Percentiles rank a stretch among this genome's conserved stretches.
phyloP scores from a whole-genome alignment of 2,797 vertebrate genomes.

The Spinus pinus region DNA sequence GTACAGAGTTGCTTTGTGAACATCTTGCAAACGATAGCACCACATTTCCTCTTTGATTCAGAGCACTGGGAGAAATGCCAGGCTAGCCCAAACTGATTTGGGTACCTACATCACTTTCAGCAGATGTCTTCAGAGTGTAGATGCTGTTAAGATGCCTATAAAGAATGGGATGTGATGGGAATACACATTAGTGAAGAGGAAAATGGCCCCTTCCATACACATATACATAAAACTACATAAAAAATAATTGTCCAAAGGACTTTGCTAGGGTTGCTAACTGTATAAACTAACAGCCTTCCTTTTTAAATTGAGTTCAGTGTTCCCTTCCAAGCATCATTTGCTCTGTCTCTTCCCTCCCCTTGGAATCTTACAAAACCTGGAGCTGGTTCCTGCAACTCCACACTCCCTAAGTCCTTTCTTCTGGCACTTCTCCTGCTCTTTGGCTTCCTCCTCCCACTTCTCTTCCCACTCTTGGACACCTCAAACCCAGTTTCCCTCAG shows the following conservation, averaged over 20 bases:
- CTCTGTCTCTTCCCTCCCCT: background rate
- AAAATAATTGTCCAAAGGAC: background rate
- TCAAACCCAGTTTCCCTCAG: background rate
- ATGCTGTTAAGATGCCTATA: background rate
- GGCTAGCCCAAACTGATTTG: background rate
- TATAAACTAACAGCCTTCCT: background rate
- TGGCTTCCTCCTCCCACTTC: background rate
- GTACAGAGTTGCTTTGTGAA: background rate
- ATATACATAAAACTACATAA: background rate
- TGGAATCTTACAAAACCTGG: background rate
- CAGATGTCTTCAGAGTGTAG: background rate
- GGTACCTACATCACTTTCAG: background rate
- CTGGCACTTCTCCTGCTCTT: background rate
- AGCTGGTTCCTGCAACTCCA: background rate
- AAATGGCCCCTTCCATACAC: background rate
- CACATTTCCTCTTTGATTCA: background rate
- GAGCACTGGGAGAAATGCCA: background rate
- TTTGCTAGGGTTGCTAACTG: background rate
- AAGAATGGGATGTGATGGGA: background rate
- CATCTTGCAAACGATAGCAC: slow-evolving; percentile 5
- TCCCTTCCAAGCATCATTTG: background rate
- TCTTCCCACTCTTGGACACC: background rate
- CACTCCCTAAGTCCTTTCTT: background rate
- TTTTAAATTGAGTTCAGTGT: background rate
- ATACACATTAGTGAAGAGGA: background rate